phyloP scores from a whole-genome alignment of 2,113 vertebrate genomes.

The Saguinus midas region DNA sequence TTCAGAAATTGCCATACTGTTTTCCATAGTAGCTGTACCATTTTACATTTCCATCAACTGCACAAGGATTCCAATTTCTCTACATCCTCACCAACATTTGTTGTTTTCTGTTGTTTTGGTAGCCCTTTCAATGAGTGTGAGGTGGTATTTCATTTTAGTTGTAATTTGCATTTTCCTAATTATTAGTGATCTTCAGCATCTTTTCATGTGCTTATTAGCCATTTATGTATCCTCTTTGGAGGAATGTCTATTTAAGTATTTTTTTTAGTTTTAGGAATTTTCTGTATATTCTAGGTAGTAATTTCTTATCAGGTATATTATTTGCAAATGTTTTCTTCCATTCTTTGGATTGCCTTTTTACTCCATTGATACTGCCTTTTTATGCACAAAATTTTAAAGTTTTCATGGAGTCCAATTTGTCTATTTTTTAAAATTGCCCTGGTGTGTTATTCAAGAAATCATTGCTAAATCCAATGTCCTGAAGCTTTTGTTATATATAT shows the following conservation, averaged over 20 bases:
- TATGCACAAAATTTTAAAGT: background rate
- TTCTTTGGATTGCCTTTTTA: background rate
- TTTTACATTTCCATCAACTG: background rate
- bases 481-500: background rate
- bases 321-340: background rate
- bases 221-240: background rate
- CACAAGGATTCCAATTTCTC: background rate
- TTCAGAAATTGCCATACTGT: background rate
- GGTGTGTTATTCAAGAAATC: background rate
- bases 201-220: background rate
- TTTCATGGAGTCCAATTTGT: background rate
- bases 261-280: background rate
- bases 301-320: background rate
- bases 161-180: background rate
- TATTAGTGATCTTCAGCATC: background rate
- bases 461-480: background rate
- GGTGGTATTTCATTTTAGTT: background rate
- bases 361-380: background rate
- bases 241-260: background rate
- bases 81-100: background rate
- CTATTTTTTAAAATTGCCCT: background rate
- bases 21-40: background rate
- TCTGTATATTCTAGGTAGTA: background rate
- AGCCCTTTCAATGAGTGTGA: background rate
- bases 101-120: background rate